These are phyloP conservation scores for Catostomus latipinnis DNA, from an alignment of 2,797 vertebrate species.

Conservation along the genomic window DNA sequence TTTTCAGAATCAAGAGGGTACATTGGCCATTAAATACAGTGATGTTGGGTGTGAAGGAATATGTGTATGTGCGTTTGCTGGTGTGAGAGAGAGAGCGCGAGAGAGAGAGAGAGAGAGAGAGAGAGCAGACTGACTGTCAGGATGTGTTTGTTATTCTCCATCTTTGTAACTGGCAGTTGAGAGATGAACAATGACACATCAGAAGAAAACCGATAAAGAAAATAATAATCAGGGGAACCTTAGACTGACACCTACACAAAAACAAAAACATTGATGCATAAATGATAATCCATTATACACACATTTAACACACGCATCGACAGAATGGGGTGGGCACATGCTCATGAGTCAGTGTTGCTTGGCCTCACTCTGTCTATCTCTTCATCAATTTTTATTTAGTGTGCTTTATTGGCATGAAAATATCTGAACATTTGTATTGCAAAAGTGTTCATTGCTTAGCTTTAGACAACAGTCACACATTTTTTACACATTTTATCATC, in stretches of 20 bases:
- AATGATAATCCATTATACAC: neutral
- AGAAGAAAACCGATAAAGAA: conserved; percentile 17
- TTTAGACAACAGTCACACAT: too few relatives aligned
- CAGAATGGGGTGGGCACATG: neutral
- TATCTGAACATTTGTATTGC: neutral
- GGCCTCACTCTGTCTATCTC: neutral
- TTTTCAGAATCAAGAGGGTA: neutral
- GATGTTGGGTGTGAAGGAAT: neutral
- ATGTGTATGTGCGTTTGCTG: neutral
- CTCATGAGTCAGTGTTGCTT: neutral
- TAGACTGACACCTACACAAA: conserved; percentile 2
- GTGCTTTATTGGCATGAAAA: conserved; percentile 7
- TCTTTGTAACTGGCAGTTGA: neutral
- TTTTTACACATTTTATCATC: too few relatives aligned
- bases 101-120: neutral
- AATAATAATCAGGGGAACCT: conserved; percentile 4
- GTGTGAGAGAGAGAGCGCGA: too few relatives aligned
- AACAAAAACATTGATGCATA: neutral
- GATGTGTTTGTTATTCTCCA: conserved; percentile 34
- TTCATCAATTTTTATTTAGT: neutral
- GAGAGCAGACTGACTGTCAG: neutral
- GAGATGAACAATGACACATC: conserved; percentile 17
- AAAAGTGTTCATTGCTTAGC: neutral
- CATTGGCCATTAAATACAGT: neutral
- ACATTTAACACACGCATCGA: neutral